phyloP scores from a whole-genome alignment of 2,797 vertebrate species.

The Rhincodon typus region DNA sequence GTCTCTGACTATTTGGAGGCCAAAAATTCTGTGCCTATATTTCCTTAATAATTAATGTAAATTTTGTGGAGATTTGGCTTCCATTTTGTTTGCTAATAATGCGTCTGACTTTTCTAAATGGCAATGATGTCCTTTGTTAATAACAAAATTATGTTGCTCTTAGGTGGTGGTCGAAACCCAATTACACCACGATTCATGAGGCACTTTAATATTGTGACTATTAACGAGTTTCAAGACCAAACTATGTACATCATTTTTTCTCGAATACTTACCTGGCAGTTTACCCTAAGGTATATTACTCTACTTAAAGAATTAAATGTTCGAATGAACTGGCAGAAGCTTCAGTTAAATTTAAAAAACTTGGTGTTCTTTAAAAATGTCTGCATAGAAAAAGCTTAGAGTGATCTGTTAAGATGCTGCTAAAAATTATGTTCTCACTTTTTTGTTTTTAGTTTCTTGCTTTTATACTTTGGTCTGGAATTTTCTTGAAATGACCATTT shows the following conservation, averaged over 20 bases:
- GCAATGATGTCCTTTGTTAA: not conserved
- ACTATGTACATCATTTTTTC: conserved; percentile 87
- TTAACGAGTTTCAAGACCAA: conserved; percentile 82
- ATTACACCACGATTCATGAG: conserved; percentile 74
- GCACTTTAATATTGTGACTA: conserved; percentile 81
- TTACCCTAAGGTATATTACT: conserved; percentile 65
- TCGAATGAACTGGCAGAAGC: not conserved
- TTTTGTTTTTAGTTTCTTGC: not conserved
- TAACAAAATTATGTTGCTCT: conserved; percentile 2
- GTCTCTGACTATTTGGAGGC: not conserved
- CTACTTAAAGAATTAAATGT: conserved; percentile 5
- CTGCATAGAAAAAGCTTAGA: not conserved
- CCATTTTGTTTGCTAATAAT: not conserved
- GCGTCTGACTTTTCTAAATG: not conserved
- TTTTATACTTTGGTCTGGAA: not conserved
- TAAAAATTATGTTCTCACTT: too few species aligned
- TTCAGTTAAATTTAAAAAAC: not conserved
- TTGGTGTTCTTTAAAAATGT: not conserved
- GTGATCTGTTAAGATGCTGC: not conserved
- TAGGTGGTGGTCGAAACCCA: conserved; percentile 81
- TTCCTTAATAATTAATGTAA: too few species aligned
- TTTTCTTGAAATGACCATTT: not conserved
- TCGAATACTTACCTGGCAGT: conserved; percentile 79
- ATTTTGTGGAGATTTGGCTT: not conserved
- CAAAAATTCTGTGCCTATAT: too few species aligned